Evolutionary conservation across 2,113 vertebrate species (phyloP), one percentile per base, ranked within the genome.

Genomic region (Spheniscus mendiculus): DNA sequence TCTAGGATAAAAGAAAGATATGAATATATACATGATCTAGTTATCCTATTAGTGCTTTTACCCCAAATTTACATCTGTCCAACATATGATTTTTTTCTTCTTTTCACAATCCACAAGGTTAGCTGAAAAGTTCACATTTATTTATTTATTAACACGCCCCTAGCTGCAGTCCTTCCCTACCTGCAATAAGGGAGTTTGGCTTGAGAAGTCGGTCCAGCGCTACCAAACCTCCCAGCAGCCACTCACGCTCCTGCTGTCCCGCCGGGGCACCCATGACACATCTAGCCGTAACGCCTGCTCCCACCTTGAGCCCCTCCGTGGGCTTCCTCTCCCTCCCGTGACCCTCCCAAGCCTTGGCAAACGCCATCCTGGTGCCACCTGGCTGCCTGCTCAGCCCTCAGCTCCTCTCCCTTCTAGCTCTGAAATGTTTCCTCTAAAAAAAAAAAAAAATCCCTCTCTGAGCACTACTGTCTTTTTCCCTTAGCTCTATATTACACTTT

Each of bases 221-320:
- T 36, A 16, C n/a, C n/a, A 12, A 66, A 45, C 38, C 34, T 49
- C 50, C 14, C 34, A 1, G 44, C 78, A 58, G 49, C 63, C 1
- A 1, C 38, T 47, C 3, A 1, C 1, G 4, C 27, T 18, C 23
- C 21, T 1, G 2, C 29, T 34, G n/a, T 40, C 47, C 47, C 2
- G 2, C 6, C 4, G 4, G 11, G 36, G 45, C 38, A 38, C 19
- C 36, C 23, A 26, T 2, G 7, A 8, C 29, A 25, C 5, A 0
- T 23, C 27, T 16, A 3, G 49, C 50, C 3, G 2, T 40, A 23
- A 16, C 1, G 2, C 13, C 36, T 72, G 36, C 36, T 44, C 40
- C 56, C 32, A 44, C 20, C 32, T 12, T 18, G 8, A 58, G 61
- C 15, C 19, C 27, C 62, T 69, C 32, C 1, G 1, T 44, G n/a